Evolutionary conservation across 2,113 vertebrate species (phyloP), one percentile per base, ranked within the genome.

Genomic region (Tachycineta bicolor): DNA sequence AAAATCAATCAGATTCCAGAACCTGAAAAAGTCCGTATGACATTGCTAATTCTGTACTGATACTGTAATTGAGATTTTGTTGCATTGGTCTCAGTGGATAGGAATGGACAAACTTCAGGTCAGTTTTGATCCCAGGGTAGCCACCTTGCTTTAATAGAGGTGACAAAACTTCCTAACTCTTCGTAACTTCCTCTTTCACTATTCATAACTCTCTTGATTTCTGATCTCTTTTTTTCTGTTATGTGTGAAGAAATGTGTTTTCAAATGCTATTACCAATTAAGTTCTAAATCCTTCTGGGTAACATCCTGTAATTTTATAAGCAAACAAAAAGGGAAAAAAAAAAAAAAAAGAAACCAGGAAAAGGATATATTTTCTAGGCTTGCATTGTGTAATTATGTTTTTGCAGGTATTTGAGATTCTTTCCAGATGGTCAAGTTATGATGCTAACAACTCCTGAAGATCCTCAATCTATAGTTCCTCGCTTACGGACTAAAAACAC

Each of bases 381-480:
- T 93, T 94, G 26, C 69, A 49, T 50, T 82, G 13, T 87, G 39
- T 83, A 33, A 81, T 89, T 93, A 29, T 90, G 76, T 92, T 89
- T 83, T 67, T 70, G 22, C 96, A 99, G 99, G 98, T 99, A 99
- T 96, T 97, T 99, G 91, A 98, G 99, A 68, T 99, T 99, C 98
- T 99, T 99, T 93, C 98, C 99, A 31, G 99, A 99, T 76, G 99
- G 99, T 58, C 98, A 98, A 7, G 99, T 99, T 91, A 98, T 99
- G 97, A 99, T 99, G 99, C 87, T 99, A 86, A 99, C 99, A 77
- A 99, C 99, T 64, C 99, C 99, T 7, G 99, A 99, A 92, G 99
- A 99, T 88, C 99, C 99, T 77, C 98, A 98, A 84, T 96, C 97
- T 41, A 98, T 98, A 46, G 98, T 99, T 97, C 98, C 99, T 93